A percentile compares a stretch with the other conserved stretches of the same genome.
phyloP scores from a whole-genome alignment of 2,888 invertebrate genomes.

The Drosophila kanekoi region DNA sequence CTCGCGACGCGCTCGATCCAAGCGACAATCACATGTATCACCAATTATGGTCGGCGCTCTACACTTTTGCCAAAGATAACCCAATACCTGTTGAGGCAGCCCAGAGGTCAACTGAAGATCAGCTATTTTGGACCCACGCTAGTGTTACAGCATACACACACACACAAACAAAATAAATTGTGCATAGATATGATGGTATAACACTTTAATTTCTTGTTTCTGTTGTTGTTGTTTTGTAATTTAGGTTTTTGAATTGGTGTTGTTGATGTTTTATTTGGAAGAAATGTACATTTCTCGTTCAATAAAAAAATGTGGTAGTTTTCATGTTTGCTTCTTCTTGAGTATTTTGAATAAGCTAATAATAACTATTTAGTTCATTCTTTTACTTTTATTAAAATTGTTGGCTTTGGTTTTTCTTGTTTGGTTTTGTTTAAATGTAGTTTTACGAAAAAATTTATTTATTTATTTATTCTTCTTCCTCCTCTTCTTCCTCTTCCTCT shows the following conservation, averaged over 20 bases:
- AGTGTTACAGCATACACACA: constrained; percentile 38
- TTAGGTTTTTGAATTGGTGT: constrained; percentile 50
- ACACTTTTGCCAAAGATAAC: no score
- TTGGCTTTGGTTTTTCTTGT: constrained; percentile 73
- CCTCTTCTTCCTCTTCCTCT: constrained; percentile 83
- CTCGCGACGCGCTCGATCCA: no score
- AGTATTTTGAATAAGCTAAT: constrained; percentile 82
- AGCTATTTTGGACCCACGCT: neutral
- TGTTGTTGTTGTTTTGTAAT: constrained; percentile 22
- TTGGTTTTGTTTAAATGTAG: constrained; percentile 82
- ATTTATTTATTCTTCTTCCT: constrained; percentile 71
- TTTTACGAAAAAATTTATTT: constrained; percentile 80
- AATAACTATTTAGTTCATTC: constrained; percentile 82
- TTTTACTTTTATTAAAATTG: constrained; percentile 79
- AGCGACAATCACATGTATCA: no score
- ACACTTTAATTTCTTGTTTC: constrained; percentile 68
- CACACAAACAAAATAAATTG: constrained; percentile 62
- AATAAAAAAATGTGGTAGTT: constrained; percentile 66
- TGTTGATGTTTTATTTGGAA: constrained; percentile 71
- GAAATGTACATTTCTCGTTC: constrained; percentile 74
- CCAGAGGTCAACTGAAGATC: neutral
- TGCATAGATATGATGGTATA: constrained; percentile 69
- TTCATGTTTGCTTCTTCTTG: constrained; percentile 53
- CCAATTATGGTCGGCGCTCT: no score
- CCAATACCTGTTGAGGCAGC: neutral